Conservation (phyloP, 1,140 invertebrate genomes). For the Zaprionus vittiger region DNA sequence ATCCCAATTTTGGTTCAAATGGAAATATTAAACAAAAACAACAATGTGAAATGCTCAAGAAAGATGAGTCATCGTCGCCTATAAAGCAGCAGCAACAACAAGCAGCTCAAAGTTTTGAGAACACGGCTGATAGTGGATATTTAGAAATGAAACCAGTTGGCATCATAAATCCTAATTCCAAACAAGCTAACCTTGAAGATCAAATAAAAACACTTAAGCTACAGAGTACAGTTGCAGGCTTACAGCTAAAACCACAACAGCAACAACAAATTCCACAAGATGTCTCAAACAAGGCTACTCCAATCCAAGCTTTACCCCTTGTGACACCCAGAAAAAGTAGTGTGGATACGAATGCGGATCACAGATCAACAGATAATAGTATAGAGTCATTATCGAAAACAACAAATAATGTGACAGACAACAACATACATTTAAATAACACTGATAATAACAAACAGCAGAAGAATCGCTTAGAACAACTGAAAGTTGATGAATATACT, state of each 20-base stretch:
- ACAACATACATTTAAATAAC: slow-evolving; percentile 5
- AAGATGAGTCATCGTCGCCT: slow-evolving; percentile 19
- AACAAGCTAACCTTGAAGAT: slow-evolving; percentile 36
- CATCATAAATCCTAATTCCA: slow-evolving; percentile 29
- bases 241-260: slow-evolving; percentile 8
- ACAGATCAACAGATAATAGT: slow-evolving; percentile 6
- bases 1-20: slow-evolving; percentile 42
- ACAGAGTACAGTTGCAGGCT: slow-evolving; percentile 10
- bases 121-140: slow-evolving; percentile 67
- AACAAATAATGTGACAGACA: slow-evolving; percentile 1
- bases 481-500: slow-evolving; percentile 13
- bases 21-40: slow-evolving; percentile 36
- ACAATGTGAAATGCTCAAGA: slow-evolving; percentile 38
- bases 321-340: not conserved
- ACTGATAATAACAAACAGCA: slow-evolving; percentile 1
- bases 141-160: slow-evolving; percentile 85
- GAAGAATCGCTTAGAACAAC: slow-evolving; percentile 6
- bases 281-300: slow-evolving; percentile 21
- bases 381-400: slow-evolving; percentile 2
- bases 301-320: slow-evolving; percentile 7
- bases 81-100: slow-evolving; percentile 18
- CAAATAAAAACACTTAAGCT: slow-evolving; percentile 47
- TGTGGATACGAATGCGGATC: slow-evolving; percentile 19
- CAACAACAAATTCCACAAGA: slow-evolving; percentile 8
- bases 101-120: not conserved